Base-by-base conservation (phyloP, 2,888 invertebrate genomes). In the Bruchidius siliquastri region DNA sequence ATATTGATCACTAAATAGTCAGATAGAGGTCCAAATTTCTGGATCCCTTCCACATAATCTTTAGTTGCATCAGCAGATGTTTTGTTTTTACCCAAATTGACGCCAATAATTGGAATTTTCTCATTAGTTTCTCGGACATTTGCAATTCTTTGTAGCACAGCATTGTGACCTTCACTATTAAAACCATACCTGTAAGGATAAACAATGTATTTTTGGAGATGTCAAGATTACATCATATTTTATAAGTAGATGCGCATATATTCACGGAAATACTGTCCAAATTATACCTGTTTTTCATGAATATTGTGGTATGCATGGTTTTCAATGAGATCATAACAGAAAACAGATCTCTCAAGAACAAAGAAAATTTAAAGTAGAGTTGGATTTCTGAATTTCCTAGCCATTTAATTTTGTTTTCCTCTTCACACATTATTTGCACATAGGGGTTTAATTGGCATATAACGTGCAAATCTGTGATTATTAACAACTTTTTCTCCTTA, bases 81-180 rank as follows among this genome's bases (percentile, higher is more conserved):
- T 87, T 98, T 98, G 87, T 99, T 99, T 87, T 96, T 97, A 0
- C 99, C 99, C 74, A 99, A 89, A 88, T 99, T 99, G 0, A 99
- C 91, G 6, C 99, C 99, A 73, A 86, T 72, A 6, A 96, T 86
- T 4, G 91, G 92, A 90, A 74, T 72, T 10, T 72, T 22, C 22
- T 89, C 82, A 0, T 88, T 80, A 22, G 88, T 84, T 70, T 88
- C 86, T 78, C 90, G 90, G n/a, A 93, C 81, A 26, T 83, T 82
- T 74, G 88, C 85, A 20, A 97, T 83, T 79, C 95, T 91, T 71
- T 91, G 83, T 76, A 90, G 90, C 0, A 98, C 96, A 74, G 83
- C 86, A 8, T 92, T 89, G 83, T 97, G 96, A 0, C 99, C 99
- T 79, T 96, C 94, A 86, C 97, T 99, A 85, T 99, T 99, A 84